Conservation (phyloP, 2,113 vertebrate species). For the Brienomyrus brachyistius region DNA sequence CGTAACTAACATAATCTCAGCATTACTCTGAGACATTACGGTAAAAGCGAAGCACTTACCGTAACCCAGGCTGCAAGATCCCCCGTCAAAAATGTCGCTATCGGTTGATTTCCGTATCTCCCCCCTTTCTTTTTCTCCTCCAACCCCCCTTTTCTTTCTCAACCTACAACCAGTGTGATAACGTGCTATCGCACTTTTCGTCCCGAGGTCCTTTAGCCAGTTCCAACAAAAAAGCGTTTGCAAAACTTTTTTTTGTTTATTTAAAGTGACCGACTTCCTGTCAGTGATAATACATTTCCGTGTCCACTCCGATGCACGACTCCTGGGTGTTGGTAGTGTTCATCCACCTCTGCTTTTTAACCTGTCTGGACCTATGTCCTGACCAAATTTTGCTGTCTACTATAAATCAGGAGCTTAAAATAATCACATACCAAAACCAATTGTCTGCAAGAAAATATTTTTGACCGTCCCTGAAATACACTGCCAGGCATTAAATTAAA, state of each 20-base stretch:
- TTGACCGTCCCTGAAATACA: neutral
- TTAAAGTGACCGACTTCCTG: conserved; percentile 18
- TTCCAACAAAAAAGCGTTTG: neutral
- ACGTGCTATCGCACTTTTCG: neutral
- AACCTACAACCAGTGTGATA: neutral
- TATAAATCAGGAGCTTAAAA: neutral
- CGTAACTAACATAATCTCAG: neutral
- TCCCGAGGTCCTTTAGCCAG: neutral
- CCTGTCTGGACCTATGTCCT: neutral
- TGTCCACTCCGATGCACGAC: neutral
- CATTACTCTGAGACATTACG: neutral
- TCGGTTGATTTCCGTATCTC: neutral
- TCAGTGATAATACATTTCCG: neutral
- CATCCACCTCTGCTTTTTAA: neutral
- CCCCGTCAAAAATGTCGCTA: conserved; percentile 11
- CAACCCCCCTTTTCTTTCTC: conserved; percentile 16
- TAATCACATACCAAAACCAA: neutral
- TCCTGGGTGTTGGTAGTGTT: neutral
- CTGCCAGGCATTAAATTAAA: neutral
- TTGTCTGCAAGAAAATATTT: neutral
- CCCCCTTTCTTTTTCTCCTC: neutral
- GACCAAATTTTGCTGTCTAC: neutral
- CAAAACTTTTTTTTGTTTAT: conserved; percentile 9
- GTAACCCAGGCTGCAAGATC: neutral
- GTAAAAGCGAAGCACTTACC: neutral